Evolutionary conservation across 1,140 invertebrate genomes (phyloP), one percentile per base, ranked within the genome.

Genomic region (Bombus ignitus): DNA sequence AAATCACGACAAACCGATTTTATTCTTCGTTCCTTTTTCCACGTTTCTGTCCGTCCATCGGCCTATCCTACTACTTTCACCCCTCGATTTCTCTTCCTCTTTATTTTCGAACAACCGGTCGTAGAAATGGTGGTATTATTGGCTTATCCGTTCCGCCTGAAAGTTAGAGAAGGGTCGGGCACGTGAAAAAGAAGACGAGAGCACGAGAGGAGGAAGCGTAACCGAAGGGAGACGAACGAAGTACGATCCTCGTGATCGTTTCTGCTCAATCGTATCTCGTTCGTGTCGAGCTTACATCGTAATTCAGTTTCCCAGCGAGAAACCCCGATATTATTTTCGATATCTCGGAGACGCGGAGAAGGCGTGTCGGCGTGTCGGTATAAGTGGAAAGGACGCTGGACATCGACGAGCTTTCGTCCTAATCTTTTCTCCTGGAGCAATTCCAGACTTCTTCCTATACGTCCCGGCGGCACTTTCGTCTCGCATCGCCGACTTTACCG

Each of bases 101-200:
- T 65, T 65, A 76, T 81, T 87, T 78, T 86, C 82, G 71, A 76
- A 44, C 76, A 71, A 86, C 39, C 85, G 15, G 65, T 83, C 78
- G 86, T 75, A 88, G 90, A 93, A 94, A 94, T 92, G 90, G 90
- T 90, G 90, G 92, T 93, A 92, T 94, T 94, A 95, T 95, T 94
- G 94, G 91, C 92, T 95, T 95, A 95, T 94, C 92, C 93, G 90
- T 92, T 92, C 92, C 92, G 78, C 90, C 90, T 88, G 83, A 85
- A 75, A 91, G 85, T 91, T 81, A 62, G 57, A 87, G 47, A 25
- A 68, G 37, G 47, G 42, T n/a, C 37, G 32, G 28, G 42, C 47
- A 53, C 47, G 47, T 28, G n/a, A 22, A 25, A 78, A 53, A 68
- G 47, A 53, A 22, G 47, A 74, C 35, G 37, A 65, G 39, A 47